Conservation (phyloP, 2,888 invertebrate genomes). For the Pterobdella sp. region DNA sequence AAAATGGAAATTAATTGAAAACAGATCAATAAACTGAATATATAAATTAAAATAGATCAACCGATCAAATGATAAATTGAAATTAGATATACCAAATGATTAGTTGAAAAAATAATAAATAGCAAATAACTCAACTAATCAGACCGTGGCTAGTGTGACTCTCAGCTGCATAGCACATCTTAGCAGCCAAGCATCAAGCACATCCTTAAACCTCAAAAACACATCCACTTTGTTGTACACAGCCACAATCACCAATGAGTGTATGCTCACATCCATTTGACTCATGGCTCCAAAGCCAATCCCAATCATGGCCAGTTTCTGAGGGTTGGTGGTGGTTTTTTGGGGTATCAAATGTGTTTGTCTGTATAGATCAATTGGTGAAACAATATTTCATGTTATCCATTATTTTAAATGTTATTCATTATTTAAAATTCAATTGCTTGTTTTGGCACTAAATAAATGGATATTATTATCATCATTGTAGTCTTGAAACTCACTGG, state of each 20-base stretch:
- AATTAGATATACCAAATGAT: not conserved
- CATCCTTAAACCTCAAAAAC: constrained; percentile 43
- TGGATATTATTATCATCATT: not conserved
- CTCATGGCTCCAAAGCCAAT: constrained; percentile 40
- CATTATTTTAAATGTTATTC: no score
- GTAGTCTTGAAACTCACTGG: no score
- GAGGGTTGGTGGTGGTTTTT: no score
- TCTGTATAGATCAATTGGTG: no score
- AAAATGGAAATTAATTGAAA: no score
- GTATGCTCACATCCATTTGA: constrained; percentile 41
- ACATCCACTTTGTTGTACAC: constrained; percentile 40
- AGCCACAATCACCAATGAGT: constrained; percentile 45
- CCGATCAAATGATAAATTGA: not conserved
- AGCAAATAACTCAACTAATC: constrained; percentile 13
- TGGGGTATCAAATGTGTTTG: no score
- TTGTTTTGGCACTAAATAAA: not conserved
- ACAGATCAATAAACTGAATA: no score
- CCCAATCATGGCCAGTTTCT: not conserved
- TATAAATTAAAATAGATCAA: no score
- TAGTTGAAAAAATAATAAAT: not conserved
- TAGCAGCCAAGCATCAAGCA: constrained; percentile 42
- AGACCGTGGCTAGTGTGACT: constrained; percentile 44
- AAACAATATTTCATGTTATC: no score
- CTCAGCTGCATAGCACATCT: constrained; percentile 44
- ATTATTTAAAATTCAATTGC: no score